Conservation (phyloP, 2,113 vertebrate genomes). For the Rhinoptilus africanus region DNA sequence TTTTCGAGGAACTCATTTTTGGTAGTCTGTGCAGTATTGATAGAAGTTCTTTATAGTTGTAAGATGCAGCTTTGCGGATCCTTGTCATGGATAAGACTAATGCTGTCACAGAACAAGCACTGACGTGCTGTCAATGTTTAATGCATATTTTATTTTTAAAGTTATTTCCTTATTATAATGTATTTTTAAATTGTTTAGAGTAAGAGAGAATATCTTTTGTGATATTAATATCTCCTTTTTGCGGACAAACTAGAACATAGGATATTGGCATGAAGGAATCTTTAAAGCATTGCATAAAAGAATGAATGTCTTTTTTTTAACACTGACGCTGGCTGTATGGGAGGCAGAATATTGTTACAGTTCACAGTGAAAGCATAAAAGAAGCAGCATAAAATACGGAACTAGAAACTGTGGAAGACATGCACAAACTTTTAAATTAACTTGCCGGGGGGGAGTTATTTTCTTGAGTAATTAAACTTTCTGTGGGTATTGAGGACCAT, state of each 20-base stretch:
- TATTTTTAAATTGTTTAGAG: conserved; percentile 29
- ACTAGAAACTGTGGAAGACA: neutral
- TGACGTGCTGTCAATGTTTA: conserved; percentile 14
- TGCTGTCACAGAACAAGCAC: neutral
- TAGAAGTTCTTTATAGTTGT: neutral
- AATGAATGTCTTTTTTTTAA: conserved; percentile 5
- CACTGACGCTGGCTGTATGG: neutral
- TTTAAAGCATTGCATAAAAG: neutral
- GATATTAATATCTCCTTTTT: conserved; percentile 46
- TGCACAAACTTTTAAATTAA: neutral
- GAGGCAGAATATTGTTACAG: neutral
- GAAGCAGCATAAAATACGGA: neutral
- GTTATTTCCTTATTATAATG: conserved; percentile 35
- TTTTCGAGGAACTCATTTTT: neutral
- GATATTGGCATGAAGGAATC: neutral
- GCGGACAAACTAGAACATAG: conserved; percentile 14
- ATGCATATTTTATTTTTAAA: conserved; percentile 44
- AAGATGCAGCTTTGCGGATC: conserved; percentile 27
- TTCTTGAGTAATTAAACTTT: conserved; percentile 36
- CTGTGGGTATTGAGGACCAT: conserved; percentile 10
- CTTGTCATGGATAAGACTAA: neutral
- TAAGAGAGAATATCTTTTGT: neutral
- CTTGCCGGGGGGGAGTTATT: neutral
- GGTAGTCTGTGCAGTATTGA: neutral
- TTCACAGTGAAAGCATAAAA: neutral